phyloP scores from a whole-genome alignment of 2,113 vertebrate genomes.

The Plecturocebus donacophilus region DNA sequence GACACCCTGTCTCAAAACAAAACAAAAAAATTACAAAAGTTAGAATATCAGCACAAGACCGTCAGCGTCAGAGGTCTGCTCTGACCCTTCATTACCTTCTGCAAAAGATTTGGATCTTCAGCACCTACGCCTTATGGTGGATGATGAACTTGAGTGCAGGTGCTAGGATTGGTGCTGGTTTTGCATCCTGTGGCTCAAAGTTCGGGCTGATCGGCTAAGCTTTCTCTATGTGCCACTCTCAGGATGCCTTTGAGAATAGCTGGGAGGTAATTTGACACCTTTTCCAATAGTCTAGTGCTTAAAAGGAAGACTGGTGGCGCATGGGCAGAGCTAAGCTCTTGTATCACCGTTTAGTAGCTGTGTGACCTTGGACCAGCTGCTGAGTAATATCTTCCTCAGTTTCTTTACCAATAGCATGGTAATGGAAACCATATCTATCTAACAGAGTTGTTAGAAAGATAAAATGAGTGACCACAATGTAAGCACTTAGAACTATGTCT shows the following conservation, averaged over 20 bases:
- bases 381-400: background rate
- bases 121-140: background rate
- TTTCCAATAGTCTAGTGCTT: background rate
- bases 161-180: background rate
- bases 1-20: too few relatives aligned
- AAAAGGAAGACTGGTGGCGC: background rate
- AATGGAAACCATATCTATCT: background rate
- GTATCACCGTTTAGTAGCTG: background rate
- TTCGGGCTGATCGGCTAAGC: background rate
- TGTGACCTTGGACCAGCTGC: background rate
- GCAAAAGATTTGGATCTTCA: background rate
- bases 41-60: background rate
- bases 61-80: rapidly evolving
- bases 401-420: background rate
- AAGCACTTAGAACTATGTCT: background rate
- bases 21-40: too few relatives aligned
- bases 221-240: background rate
- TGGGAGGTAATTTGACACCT: background rate
- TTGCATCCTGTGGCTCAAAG: background rate
- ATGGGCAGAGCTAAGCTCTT: background rate
- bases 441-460: background rate
- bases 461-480: background rate
- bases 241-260: background rate
- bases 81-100: rapidly evolving
- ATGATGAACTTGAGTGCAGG: too few relatives aligned